Evolutionary conservation across 2,888 invertebrate genomes (phyloP).

Genomic region (Eledone cirrhosa): DNA sequence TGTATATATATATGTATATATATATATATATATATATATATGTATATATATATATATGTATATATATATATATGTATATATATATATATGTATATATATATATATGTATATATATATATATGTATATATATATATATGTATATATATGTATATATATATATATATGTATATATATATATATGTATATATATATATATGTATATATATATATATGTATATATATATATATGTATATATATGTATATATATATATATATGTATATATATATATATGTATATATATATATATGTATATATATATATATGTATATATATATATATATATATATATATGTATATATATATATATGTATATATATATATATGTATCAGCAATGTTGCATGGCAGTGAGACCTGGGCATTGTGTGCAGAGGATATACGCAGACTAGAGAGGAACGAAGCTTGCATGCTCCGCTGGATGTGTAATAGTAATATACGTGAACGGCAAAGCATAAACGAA

Average conservation of each 20-base stretch:
- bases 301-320: no score
- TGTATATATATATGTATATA: not conserved
- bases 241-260: not conserved
- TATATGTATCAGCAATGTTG: no score
- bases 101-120: conserved; percentile 25
- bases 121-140: not conserved
- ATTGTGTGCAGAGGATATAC: no score
- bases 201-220: not conserved
- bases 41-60: not conserved
- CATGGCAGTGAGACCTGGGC: no score
- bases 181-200: not conserved
- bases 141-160: not conserved
- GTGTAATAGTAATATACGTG: no score
- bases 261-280: not conserved
- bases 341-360: conserved; percentile 27
- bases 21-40: not conserved
- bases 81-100: not conserved
- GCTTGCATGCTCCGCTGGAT: no score
- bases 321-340: no score
- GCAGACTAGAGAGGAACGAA: no score
- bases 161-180: not conserved
- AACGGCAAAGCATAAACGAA: no score
- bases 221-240: not conserved
- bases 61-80: no score
- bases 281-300: not conserved